A percentile compares a stretch with the other conserved stretches of the same genome.
These are phyloP conservation scores for Aplysia californica DNA, from an alignment of 1,140 invertebrate genomes.

Conservation along the genomic window DNA sequence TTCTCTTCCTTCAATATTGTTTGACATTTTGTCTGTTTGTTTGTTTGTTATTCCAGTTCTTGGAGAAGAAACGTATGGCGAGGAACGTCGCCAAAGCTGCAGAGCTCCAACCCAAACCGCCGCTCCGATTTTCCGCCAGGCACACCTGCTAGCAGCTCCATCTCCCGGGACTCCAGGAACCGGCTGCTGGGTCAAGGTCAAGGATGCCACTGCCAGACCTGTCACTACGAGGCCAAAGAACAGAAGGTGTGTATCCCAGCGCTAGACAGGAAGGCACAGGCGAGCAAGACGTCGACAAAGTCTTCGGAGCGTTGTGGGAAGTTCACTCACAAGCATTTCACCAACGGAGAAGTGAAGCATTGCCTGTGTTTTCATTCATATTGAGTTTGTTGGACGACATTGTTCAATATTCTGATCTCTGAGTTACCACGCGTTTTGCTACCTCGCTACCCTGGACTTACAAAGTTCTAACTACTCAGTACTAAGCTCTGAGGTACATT, in stretches of 20 bases:
- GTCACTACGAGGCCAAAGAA: conserved; percentile 6
- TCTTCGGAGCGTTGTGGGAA: conserved; percentile 1
- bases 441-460: too few species aligned
- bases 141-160: conserved; percentile 18
- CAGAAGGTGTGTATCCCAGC: conserved; percentile 2
- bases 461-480: too few species aligned
- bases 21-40: too few species aligned
- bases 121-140: conserved; percentile 7
- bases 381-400: too few species aligned
- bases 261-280: neutral
- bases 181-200: neutral
- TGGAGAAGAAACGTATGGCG: conserved; percentile 26
- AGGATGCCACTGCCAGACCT: conserved; percentile 1
- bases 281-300: neutral
- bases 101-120: conserved; percentile 15
- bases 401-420: too few species aligned
- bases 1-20: too few species aligned
- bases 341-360: conserved; percentile 6
- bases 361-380: conserved; percentile 12
- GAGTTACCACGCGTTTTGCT: too few species aligned
- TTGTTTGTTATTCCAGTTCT: conserved; percentile 18
- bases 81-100: conserved; percentile 19
- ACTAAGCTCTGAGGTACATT: too few species aligned
- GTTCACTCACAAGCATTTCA: conserved; percentile 14
- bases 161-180: neutral